Base-by-base conservation (phyloP, 2,797 vertebrate genomes). In the Malacoctenus gilli region DNA sequence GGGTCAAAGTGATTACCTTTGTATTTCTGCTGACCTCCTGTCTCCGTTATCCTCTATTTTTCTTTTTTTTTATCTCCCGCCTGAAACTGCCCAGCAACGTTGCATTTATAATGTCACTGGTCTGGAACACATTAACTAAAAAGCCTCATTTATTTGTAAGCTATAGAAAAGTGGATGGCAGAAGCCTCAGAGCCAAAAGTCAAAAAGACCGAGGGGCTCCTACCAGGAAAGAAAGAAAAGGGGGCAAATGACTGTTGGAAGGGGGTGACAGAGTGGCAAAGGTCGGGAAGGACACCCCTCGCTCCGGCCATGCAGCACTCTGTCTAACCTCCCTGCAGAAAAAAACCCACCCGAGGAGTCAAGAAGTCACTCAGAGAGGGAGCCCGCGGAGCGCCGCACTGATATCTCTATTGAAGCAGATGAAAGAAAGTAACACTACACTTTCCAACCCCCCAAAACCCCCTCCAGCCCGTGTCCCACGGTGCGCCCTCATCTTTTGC, bases 1-100 rank as follows among this genome's bases (percentile, higher is more conserved):
- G 62, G 89, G 88, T 91, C 87, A 89, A 80, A 89, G 68, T 77
- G 65, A 90, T 92, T 89, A 74, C 64, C 81, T 85, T 87, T 88
- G 75, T 83, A 51, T 87, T 85, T 62, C 65, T 59, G 28, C 61
- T 71, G 81, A 89, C 83, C 86, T 65, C 57, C 42, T 18, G 44
- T 47, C 44, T 78, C 77, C 72, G 18, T 59, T 32, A 42, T 52
- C 31, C 62, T 50, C 42, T 52, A 32, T 39, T 59, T 44, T 19
- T 59, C 42, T 18, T 42, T 63, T 43, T 37, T 51, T 72, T 64
- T 14, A 63, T 74, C 68, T 72, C 54, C 66, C n/a, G 1, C 21
- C 48, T 75, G 49, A 60, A 67, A 56, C 52, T 42, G 13, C 59
- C 44, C 40, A 12, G 41, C 47, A 60, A 65, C 72, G 25, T 41